Conservation (phyloP, 1,140 invertebrate species). For the Holotrichia oblita region DNA sequence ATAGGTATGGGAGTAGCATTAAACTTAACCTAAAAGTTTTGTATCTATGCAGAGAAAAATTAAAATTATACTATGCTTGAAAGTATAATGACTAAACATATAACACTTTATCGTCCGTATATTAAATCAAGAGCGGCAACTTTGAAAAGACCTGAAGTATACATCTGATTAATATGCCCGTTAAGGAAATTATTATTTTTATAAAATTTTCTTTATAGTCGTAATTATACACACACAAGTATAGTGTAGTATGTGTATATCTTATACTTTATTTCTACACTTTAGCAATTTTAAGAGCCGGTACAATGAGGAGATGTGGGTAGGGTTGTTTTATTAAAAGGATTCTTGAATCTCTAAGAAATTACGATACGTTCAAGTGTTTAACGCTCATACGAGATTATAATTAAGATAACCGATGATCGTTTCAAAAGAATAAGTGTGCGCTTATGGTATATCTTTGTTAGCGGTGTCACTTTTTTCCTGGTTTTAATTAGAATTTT, state of each 20-base stretch:
- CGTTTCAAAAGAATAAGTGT: neutral
- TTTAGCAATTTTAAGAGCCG: neutral
- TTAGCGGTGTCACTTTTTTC: slow-evolving; percentile 25
- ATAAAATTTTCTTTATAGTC: neutral
- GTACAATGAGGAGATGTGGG: neutral
- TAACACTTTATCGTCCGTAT: too few relatives aligned
- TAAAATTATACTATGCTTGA: too few relatives aligned
- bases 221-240: neutral
- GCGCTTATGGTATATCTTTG: slow-evolving; percentile 13
- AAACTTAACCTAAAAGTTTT: too few relatives aligned
- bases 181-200: neutral
- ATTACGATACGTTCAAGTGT: slow-evolving; percentile 19
- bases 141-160: too few relatives aligned
- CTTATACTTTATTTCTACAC: neutral
- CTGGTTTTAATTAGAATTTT: slow-evolving; percentile 33
- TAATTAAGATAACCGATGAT: slow-evolving; percentile 17
- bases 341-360: slow-evolving; percentile 17
- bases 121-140: too few relatives aligned
- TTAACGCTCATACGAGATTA: slow-evolving; percentile 29
- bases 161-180: neutral
- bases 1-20: too few relatives aligned
- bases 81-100: too few relatives aligned
- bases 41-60: too few relatives aligned
- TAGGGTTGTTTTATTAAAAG: neutral
- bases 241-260: too few relatives aligned